phyloP scores from a whole-genome alignment of 2,888 invertebrate species.

The Chloroclysta siterata region DNA sequence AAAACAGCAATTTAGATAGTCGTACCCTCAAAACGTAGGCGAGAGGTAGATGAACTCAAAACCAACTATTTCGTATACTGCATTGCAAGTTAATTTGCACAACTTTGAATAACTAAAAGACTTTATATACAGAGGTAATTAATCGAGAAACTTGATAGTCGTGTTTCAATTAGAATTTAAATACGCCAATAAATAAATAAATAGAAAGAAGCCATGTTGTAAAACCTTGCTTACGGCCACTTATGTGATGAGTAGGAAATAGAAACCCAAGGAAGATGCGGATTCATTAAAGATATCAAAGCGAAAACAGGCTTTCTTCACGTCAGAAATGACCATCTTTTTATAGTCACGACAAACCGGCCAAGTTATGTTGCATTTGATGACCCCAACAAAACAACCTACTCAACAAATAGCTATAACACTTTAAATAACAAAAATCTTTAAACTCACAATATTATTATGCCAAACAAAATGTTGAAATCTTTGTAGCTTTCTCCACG shows the following conservation, averaged over 20 bases:
- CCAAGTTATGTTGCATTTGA: neutral
- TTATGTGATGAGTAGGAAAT: neutral
- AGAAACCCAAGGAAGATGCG: neutral
- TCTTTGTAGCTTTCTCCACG: too few species aligned
- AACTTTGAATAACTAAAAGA: neutral
- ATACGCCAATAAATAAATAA: neutral
- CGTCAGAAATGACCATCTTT: neutral
- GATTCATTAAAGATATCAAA: neutral
- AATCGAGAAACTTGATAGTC: slow-evolving; percentile 5
- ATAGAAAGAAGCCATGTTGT: neutral
- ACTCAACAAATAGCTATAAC: neutral
- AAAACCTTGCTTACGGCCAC: neutral
- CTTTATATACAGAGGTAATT: neutral
- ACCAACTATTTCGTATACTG: slow-evolving; percentile 32
- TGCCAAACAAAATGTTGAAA: too few species aligned
- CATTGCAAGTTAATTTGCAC: slow-evolving; percentile 32
- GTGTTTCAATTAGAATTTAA: slow-evolving; percentile 1
- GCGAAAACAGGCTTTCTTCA: neutral
- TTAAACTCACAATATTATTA: too few species aligned
- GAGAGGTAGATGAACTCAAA: slow-evolving; percentile 61
- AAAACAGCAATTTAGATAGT: slow-evolving; percentile 55
- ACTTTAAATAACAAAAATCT: neutral
- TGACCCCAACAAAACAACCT: neutral
- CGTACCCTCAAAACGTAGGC: slow-evolving; percentile 57
- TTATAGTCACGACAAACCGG: neutral